phyloP scores from a whole-genome alignment of 2,797 vertebrate species.

The Cossypha caffra region DNA sequence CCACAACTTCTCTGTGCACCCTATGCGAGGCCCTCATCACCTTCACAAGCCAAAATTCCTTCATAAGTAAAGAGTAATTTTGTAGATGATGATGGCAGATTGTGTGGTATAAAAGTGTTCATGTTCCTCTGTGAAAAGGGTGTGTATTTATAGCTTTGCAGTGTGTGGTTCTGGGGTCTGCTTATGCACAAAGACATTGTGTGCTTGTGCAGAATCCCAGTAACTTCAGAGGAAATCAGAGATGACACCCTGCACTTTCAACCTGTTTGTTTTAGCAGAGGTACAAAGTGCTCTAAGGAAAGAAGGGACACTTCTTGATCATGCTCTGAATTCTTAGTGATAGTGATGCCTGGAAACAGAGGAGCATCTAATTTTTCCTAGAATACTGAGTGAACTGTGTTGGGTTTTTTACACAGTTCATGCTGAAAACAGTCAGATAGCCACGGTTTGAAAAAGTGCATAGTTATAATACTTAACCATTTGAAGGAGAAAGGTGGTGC shows the following conservation, averaged over 20 bases:
- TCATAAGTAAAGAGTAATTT: background rate
- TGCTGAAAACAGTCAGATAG: background rate
- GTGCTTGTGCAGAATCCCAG: background rate
- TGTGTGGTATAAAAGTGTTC: background rate
- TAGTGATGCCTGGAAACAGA: background rate
- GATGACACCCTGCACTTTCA: background rate
- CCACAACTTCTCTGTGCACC: background rate
- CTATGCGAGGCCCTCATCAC: rapidly evolving
- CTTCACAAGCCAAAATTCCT: rapidly evolving
- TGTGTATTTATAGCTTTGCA: background rate
- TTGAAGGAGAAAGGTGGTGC: background rate
- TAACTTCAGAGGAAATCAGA: background rate
- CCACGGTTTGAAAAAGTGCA: background rate
- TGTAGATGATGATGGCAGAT: background rate
- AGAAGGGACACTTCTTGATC: background rate
- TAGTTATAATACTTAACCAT: background rate
- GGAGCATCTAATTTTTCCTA: background rate
- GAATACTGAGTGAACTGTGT: rapidly evolving
- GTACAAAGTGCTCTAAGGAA: background rate
- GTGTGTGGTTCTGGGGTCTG: background rate
- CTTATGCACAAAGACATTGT: rapidly evolving
- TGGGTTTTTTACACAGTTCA: background rate
- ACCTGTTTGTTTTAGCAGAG: background rate
- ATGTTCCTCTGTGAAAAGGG: rapidly evolving
- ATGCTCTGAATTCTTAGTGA: background rate